A percentile compares a stretch with the other conserved stretches of the same genome.
Conservation (phyloP, 1,140 invertebrate species). For the Caenorhabditis brenneri region DNA sequence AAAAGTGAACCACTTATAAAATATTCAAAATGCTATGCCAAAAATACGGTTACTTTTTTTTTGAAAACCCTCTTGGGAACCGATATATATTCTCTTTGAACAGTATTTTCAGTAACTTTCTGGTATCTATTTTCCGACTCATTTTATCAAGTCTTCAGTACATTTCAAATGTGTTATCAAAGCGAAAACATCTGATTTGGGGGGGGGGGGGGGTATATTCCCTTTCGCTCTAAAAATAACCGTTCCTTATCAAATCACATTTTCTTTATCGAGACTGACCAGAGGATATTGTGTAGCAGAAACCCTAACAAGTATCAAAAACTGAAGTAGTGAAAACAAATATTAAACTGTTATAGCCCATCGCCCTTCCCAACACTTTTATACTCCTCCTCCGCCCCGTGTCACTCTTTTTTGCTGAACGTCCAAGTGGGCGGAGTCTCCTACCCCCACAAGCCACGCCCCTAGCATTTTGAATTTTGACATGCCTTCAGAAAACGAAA, state of each 20-base stretch:
- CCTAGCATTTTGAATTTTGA: constrained; percentile 9
- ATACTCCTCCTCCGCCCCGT: background rate
- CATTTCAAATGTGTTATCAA: no score
- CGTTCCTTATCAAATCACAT: background rate
- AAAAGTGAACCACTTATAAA: no score
- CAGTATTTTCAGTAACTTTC: no score
- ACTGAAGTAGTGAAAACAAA: background rate
- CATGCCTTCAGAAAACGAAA: background rate
- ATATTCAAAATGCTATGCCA: no score
- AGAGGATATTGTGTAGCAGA: no score
- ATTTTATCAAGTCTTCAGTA: no score
- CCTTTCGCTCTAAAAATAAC: background rate
- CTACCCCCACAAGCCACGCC: background rate
- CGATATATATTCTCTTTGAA: no score
- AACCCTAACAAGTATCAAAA: background rate
- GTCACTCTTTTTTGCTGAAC: background rate
- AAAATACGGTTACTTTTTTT: no score
- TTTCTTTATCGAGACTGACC: background rate
- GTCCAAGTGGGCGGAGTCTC: background rate
- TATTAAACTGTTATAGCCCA: background rate
- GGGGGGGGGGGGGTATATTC: no score
- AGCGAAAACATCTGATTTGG: no score
- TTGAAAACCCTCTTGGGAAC: no score
- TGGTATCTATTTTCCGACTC: no score
- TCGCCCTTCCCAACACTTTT: background rate